Base-by-base conservation (phyloP, 2,888 invertebrate species). In the Cremastinae sp. region DNA sequence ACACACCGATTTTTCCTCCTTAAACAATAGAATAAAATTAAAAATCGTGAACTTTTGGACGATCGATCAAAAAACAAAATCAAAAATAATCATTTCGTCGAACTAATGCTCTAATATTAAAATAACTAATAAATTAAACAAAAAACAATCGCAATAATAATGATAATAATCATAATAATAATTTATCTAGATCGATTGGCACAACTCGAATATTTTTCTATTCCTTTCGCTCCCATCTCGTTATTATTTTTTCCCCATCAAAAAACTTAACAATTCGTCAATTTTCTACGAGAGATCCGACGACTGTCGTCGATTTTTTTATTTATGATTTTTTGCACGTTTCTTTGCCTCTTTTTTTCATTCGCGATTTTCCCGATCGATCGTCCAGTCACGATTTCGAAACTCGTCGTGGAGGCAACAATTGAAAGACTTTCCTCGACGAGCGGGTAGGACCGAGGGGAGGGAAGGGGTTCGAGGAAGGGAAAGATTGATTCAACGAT, bases 1-100 rank as follows among this genome's bases (percentile, higher is more conserved):
- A 87, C 83, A 86, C 85, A 85, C 82, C 83, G 85, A 87, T 87
- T 82, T 72, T 71, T 75, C 75, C 59, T 73, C 70, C 71, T 77
- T 75, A 78, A 2, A 70, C 62, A 64, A 62, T 64, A 70, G 51
- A 43, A 12, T 69, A 64, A 45, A 66, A 75, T 62, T 66, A 61
- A 37, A 73, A 64, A 72, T 74, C 65, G 69, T 74, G 69, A 70
- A 70, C 58, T 70, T 28, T n/a, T 71, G 45, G 64, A 47, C 73
- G 76, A 71, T 68, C 68, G 59, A 68, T 76, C 51, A 14, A 9
- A 22, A 14, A 12, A 55, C 12, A 14, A 37, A 9, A 14, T 1
- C 53, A 16, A 20, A 28, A 47, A 45, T 47, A 1, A 12, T 14
- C 5, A 28, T 45, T 45, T 45, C 41, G 9, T 41, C 47, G 28